Evolutionary conservation across 2,113 vertebrate genomes (phyloP).

Genomic region (Solenodon paradoxus): DNA sequence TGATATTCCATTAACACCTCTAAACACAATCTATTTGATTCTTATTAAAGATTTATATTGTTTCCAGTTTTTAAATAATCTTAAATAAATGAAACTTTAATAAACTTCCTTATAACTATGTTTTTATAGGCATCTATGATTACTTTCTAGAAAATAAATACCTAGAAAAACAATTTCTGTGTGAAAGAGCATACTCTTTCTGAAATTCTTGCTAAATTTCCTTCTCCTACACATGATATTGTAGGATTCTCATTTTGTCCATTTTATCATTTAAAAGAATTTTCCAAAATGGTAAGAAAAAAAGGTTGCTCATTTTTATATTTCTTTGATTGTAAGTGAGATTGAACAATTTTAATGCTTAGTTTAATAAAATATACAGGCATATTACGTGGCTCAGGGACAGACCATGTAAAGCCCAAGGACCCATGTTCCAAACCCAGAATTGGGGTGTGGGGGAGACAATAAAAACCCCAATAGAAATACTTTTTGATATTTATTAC

Average conservation of each 20-base stretch:
- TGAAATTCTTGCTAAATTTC: neutral
- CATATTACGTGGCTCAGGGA: too few relatives aligned
- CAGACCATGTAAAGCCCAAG: too few relatives aligned
- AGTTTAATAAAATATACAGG: neutral
- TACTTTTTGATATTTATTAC: neutral
- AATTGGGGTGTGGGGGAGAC: too few relatives aligned
- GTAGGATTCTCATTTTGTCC: neutral
- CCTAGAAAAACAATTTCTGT: neutral
- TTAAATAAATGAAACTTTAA: slow-evolving; percentile 26
- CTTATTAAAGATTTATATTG: neutral
- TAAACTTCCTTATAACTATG: neutral
- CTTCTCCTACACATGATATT: neutral
- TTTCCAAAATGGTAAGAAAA: neutral
- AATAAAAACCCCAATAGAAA: too few relatives aligned
- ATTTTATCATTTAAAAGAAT: neutral
- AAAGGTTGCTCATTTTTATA: neutral
- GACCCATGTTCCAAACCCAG: too few relatives aligned
- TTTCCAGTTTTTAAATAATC: slow-evolving; percentile 28
- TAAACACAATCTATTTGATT: neutral
- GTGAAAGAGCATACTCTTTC: neutral
- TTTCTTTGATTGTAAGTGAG: neutral
- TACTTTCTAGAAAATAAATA: slow-evolving; percentile 25
- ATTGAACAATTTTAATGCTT: neutral
- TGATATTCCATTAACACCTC: neutral
- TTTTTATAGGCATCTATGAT: neutral